Evolutionary conservation across 2,797 vertebrate genomes (phyloP).

Genomic region (Gymnothorax reevesii): DNA sequence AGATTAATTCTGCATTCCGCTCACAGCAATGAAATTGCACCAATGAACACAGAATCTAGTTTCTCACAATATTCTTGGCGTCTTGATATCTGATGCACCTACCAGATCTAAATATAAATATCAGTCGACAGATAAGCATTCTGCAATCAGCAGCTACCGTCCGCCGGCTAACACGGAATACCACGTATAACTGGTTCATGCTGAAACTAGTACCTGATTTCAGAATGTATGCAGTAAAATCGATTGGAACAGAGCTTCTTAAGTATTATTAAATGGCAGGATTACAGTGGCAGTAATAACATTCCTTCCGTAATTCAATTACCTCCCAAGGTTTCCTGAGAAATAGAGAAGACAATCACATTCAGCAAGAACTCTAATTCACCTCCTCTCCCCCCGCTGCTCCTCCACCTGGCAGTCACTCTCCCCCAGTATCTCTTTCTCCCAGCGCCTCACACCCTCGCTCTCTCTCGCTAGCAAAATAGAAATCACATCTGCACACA

Average conservation of each 20-base stretch:
- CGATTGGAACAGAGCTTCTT: not conserved
- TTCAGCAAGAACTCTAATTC: not conserved
- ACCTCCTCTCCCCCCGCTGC: not conserved
- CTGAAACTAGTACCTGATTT: not conserved
- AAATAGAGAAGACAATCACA: not conserved
- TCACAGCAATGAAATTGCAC: not conserved
- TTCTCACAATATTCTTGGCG: not conserved
- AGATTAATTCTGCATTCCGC: not conserved
- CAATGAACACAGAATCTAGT: not conserved
- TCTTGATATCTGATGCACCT: not conserved
- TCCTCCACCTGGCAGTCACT: not conserved
- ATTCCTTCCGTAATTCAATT: not conserved
- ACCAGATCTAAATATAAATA: not conserved
- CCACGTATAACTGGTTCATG: not conserved
- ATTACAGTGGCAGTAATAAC: not conserved
- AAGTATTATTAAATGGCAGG: not conserved
- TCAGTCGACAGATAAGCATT: not conserved
- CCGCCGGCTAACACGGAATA: not conserved
- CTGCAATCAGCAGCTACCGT: not conserved
- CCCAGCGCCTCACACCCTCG: not conserved
- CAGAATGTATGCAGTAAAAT: not conserved
- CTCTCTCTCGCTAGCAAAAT: not conserved
- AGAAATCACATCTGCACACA: not conserved
- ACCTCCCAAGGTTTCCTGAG: not conserved
- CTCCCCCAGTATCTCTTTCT: not conserved